Evolutionary conservation across 2,888 invertebrate species (phyloP), one percentile per base, ranked within the genome.

Genomic region (Drosophila phalerata): DNA sequence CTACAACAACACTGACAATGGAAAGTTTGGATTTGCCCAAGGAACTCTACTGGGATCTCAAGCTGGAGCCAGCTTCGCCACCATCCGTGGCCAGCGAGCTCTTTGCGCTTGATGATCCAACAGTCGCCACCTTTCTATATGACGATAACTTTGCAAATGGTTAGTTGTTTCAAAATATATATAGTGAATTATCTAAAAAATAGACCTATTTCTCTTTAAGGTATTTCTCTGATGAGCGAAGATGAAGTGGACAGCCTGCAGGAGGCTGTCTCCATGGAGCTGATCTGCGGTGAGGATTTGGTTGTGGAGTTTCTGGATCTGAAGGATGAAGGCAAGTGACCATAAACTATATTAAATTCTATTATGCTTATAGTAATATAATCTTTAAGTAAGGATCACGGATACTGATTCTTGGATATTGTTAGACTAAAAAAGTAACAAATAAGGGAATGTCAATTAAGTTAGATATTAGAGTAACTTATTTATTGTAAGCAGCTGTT

Each of bases 11-110:
- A 69, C 64, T 72, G 73, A 85, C 81, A 56, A 91, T 93, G 93
- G 93, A 92, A 81, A 91, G 90, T 53, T 79, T 93, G 76, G 87
- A 90, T 72, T 83, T 92, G 69, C 92, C 92, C 43, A 78, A 79
- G 64, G 93, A 93, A 65, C 76, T 92, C 34, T 90, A 85, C 68
- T 92, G 92, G 92, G 91, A 91, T 77, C 90, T 91, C 79, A 92
- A 92, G 89, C 78, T 84, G 87, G 93, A 92, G 81, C 91, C 92
- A 19, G 69, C 75, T 65, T 92, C 93, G 69, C 92, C 93, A 69
- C 81, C 85, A 71, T 82, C 82, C 71, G 62, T 60, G 73, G 72
- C 53, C 67, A 85, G 81, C 90, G 92, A 90, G 74, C 89, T 91
- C 74, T 92, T 91, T 81, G 73, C 87, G 79, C 87, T 90, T 71